These are phyloP conservation scores for Flabesymbios commensalis DNA, from an alignment of 2,888 invertebrate genomes.

Conservation along the genomic window DNA sequence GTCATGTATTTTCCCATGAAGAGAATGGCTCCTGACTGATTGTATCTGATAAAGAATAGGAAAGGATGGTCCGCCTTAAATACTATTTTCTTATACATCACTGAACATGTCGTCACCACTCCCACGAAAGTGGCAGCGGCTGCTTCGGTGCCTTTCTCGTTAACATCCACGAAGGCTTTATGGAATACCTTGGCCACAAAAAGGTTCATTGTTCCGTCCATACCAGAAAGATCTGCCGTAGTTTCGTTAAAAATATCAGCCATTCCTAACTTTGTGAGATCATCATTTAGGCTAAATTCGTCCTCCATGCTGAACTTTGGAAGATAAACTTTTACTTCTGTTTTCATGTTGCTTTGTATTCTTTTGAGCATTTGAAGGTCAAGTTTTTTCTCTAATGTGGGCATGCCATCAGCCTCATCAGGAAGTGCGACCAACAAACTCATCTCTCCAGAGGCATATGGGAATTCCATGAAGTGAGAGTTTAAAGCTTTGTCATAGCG, in stretches of 20 bases:
- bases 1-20: constrained; percentile 29
- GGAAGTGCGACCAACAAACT: constrained; percentile 38
- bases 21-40: constrained; percentile 20
- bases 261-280: constrained; percentile 28
- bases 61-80: constrained; percentile 33
- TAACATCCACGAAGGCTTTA: constrained; percentile 52
- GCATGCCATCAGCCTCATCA: constrained; percentile 10
- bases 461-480: constrained; percentile 64
- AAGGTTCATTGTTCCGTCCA: constrained; percentile 39
- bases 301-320: constrained; percentile 35
- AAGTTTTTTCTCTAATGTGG: neutral
- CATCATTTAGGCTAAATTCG: constrained; percentile 22
- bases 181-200: constrained; percentile 50
- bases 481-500: constrained; percentile 61
- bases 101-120: constrained; percentile 2
- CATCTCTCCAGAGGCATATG: constrained; percentile 64
- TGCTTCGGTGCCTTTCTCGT: constrained; percentile 45
- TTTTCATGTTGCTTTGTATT: too few relatives aligned
- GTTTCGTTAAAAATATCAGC: constrained; percentile 31
- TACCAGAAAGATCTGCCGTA: constrained; percentile 52
- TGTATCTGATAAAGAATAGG: constrained; percentile 32
- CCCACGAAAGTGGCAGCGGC: constrained; percentile 46
- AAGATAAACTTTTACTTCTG: constrained; percentile 25
- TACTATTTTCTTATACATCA: neutral
- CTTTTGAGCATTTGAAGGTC: constrained; percentile 2